Conservation (phyloP, 2,797 vertebrate genomes). For the Falco cherrug region DNA sequence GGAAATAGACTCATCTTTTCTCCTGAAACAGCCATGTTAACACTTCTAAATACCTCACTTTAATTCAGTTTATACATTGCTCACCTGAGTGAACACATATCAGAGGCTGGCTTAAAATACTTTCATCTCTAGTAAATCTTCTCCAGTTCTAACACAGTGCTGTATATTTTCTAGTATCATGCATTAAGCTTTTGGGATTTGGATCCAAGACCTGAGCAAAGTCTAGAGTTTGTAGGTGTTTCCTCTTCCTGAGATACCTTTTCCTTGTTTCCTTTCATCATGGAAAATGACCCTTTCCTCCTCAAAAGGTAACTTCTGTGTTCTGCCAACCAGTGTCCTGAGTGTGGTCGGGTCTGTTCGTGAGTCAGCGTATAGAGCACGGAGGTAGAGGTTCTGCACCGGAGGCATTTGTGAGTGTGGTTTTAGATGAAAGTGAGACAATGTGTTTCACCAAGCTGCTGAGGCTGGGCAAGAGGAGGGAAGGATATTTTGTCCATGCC, state of each 20-base stretch:
- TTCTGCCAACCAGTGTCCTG: not conserved
- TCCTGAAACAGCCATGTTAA: not conserved
- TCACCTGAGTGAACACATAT: not conserved
- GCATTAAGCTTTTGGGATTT: not conserved
- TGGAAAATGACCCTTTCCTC: not conserved
- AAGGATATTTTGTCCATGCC: constrained; percentile 1
- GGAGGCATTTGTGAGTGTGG: not conserved
- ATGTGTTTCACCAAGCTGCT: not conserved
- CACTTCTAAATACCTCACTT: not conserved
- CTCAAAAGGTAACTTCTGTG: not conserved
- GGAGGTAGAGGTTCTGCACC: not conserved
- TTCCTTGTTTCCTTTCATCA: not conserved
- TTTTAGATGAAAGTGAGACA: not conserved
- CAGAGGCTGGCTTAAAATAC: not conserved
- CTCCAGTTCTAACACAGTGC: not conserved
- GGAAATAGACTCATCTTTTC: not conserved
- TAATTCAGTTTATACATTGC: not conserved
- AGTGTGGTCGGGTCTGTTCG: not conserved
- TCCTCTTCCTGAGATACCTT: not conserved
- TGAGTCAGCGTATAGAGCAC: not conserved
- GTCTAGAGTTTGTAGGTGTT: not conserved
- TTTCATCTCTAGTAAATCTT: not conserved
- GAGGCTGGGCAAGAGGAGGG: constrained; percentile 10
- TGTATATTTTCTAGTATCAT: not conserved
- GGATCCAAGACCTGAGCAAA: not conserved